phyloP scores from a whole-genome alignment of 2,888 invertebrate genomes.

The Poecilus cupreus region DNA sequence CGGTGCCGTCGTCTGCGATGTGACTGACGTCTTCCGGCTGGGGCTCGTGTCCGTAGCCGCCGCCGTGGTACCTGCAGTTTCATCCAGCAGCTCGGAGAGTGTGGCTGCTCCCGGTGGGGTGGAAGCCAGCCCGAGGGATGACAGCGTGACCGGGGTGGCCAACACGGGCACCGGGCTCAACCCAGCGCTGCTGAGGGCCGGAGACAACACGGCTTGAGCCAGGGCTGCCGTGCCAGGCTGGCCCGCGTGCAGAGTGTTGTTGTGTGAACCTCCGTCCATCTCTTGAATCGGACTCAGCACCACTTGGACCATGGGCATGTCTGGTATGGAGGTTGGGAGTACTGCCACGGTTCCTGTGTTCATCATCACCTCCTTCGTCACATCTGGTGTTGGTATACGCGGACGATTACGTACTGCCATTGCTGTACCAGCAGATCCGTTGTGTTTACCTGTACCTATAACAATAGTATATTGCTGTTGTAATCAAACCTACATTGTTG shows the following conservation, averaged over 20 bases:
- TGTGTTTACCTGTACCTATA: conserved; percentile 77
- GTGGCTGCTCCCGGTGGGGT: conserved; percentile 54
- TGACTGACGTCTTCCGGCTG: conserved; percentile 72
- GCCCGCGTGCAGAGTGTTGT: conserved; percentile 83
- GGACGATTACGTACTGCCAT: conserved; percentile 86
- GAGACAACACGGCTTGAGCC: conserved; percentile 85
- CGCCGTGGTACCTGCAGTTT: background rate
- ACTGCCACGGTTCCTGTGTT: conserved; percentile 70
- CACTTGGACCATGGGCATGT: conserved; percentile 85
- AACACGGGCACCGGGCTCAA: conserved; percentile 59
- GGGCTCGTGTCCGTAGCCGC: conserved; percentile 65
- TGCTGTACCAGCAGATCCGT: conserved; percentile 76
- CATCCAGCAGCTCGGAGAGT: conserved; percentile 63
- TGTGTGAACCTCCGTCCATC: conserved; percentile 83
- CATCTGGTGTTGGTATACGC: conserved; percentile 92
- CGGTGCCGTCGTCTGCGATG: conserved; percentile 70
- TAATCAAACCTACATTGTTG: background rate
- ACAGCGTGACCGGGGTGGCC: conserved; percentile 74
- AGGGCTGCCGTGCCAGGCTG: conserved; percentile 85
- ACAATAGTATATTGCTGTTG: conserved; percentile 26
- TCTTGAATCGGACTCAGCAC: conserved; percentile 90
- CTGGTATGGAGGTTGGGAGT: conserved; percentile 76
- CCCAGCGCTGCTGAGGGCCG: conserved; percentile 74
- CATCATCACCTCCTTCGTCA: conserved; percentile 82
- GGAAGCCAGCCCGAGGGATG: conserved; percentile 72